These are phyloP conservation scores for Malthinus flaveolus DNA, from an alignment of 2,888 invertebrate species.

Conservation along the genomic window DNA sequence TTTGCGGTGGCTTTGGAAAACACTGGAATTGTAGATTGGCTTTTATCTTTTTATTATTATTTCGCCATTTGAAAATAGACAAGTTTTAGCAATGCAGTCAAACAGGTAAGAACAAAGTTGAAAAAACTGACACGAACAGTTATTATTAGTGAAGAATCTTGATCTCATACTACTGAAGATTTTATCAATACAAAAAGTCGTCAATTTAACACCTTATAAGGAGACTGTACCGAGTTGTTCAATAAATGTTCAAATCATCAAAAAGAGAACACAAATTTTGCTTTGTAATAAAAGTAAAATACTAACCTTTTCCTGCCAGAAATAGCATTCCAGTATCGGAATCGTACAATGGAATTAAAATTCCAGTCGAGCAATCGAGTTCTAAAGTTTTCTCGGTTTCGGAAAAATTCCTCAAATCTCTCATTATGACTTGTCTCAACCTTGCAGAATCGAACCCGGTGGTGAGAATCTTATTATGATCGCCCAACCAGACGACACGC, in stretches of 20 bases:
- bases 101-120: too few relatives aligned
- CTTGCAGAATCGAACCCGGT: constrained; percentile 90
- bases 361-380: constrained; percentile 85
- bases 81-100: too few relatives aligned
- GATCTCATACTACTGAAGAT: too few relatives aligned
- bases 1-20: too few relatives aligned
- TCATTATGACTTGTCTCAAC: constrained; percentile 84
- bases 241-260: not conserved
- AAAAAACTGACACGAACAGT: too few relatives aligned
- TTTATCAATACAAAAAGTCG: not conserved
- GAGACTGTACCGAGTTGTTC: too few relatives aligned
- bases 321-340: constrained; percentile 94
- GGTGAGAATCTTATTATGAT: constrained; percentile 79
- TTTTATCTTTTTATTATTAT: too few relatives aligned
- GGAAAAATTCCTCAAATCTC: constrained; percentile 81
- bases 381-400: constrained; percentile 78
- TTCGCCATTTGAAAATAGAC: too few relatives aligned
- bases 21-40: too few relatives aligned
- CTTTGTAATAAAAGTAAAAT: too few relatives aligned
- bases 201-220: not conserved
- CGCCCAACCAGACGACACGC: constrained; percentile 87
- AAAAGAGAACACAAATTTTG: too few relatives aligned
- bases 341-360: constrained; percentile 91
- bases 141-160: too few relatives aligned
- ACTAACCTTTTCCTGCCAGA: constrained; percentile 80